Conservation (phyloP, 2,797 vertebrate genomes). For the Phoeniculus purpureus region DNA sequence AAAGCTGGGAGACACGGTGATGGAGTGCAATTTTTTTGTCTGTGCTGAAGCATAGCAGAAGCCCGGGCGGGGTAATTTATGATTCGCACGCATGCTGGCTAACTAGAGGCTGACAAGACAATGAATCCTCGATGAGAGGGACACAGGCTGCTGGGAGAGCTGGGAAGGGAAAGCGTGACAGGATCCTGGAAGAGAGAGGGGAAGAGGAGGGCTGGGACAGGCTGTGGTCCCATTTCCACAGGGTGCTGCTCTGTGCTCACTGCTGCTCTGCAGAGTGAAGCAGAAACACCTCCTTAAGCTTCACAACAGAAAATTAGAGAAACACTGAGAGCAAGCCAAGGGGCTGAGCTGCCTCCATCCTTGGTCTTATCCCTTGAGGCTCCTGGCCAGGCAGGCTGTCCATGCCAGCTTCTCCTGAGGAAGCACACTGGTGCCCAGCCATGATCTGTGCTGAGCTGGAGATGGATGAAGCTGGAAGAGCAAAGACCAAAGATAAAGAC, state of each 20-base stretch:
- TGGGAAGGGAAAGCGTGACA: constrained; percentile 33
- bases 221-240: background rate
- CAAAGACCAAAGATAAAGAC: background rate
- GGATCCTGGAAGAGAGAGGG: constrained; percentile 23
- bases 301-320: background rate
- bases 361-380: background rate
- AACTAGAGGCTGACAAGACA: constrained; percentile 81
- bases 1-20: constrained; percentile 80
- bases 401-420: background rate
- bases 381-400: background rate
- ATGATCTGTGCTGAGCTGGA: background rate
- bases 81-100: constrained; percentile 75
- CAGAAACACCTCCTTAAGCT: fast-evolving
- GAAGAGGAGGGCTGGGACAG: background rate
- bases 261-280: fast-evolving
- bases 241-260: background rate
- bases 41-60: constrained; percentile 80
- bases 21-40: constrained; percentile 83
- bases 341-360: background rate
- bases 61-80: constrained; percentile 78
- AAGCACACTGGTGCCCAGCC: background rate
- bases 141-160: background rate
- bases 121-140: constrained; percentile 78
- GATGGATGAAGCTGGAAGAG: background rate
- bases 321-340: fast-evolving